Evolutionary conservation across 1,140 invertebrate genomes (phyloP).

Genomic region (Drosophila miranda): DNA sequence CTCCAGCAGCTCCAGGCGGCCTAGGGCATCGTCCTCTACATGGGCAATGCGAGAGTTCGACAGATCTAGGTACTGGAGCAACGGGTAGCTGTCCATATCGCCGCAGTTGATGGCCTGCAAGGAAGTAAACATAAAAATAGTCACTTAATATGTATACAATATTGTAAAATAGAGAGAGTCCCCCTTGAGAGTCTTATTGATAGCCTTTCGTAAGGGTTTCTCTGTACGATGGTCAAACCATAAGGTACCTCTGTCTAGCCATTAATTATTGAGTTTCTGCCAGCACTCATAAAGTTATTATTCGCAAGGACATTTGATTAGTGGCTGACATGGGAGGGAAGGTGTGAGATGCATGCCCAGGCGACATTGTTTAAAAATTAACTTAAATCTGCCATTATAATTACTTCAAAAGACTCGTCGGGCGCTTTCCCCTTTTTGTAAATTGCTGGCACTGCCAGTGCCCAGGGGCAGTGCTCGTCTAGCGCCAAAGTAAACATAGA

Average conservation of each 20-base stretch:
- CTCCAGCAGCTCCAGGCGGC: conserved; percentile 90
- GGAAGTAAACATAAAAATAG: background rate
- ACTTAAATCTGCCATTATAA: conserved; percentile 76
- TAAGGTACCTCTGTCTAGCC: conserved; percentile 29
- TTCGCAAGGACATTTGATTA: conserved; percentile 63
- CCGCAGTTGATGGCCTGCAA: conserved; percentile 87
- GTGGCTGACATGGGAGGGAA: conserved; percentile 35
- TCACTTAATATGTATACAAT: background rate
- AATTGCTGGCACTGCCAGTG: conserved; percentile 15
- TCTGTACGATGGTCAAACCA: background rate
- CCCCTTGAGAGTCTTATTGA: too few species aligned
- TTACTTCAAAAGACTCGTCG: conserved; percentile 68
- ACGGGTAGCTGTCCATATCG: conserved; percentile 94
- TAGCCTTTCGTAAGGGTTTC: background rate
- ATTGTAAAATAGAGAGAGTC: background rate
- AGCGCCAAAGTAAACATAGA: conserved; percentile 74
- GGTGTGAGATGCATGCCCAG: conserved; percentile 44
- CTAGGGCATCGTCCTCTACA: conserved; percentile 94
- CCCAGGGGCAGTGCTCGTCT: conserved; percentile 56
- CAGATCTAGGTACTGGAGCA: conserved; percentile 91
- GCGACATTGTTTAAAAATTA: conserved; percentile 79
- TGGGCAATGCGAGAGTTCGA: conserved; percentile 89
- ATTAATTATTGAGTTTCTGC: background rate
- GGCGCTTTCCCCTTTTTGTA: conserved; percentile 38
- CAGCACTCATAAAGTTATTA: conserved; percentile 23